Base-by-base conservation (phyloP, 2,113 vertebrate species). In the Gulo gulo region DNA sequence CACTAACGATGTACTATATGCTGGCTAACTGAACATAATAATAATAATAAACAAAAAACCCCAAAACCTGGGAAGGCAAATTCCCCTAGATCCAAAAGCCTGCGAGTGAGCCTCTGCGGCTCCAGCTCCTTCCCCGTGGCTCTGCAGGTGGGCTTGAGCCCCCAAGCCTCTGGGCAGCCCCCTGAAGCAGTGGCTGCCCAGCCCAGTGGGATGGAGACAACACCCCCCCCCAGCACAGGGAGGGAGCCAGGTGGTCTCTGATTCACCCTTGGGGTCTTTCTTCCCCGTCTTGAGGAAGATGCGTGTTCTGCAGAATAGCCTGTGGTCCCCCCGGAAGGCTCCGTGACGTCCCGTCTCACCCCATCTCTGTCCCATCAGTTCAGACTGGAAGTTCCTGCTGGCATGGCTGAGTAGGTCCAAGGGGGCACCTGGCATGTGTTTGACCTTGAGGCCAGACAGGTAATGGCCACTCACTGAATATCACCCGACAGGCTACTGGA, bases 191-290 rank as follows among this genome's bases (percentile, higher is more conserved):
- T 39, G 6, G 24, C 73, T 2, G 15, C 42, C 15, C 31, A 20
- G 31, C 11, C 11, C 10, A 4, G 34, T 11, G 26, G 7, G 50
- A 14, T 23, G 6, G 31, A n/a, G 1, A 21, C 31, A 3, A 6
- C 0, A 31, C 5, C 31, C 50, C 18, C 18, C 39, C 47, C 50
- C 1, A 34, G n/a, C 20, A 55, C 11, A 7, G 78, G 34, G 50
- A 13, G 34, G 50, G 50, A 55, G 34, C 34, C 2, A 5, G 4
- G 31, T 34, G 47, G 20, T 12, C 47, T 21, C 45, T 34, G 47
- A 52, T 52, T 20, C 0, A 1, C 5, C 26, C 4, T 21, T 12
- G 5, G 5, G 34, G 79, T 14, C 20, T 36, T 14, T 36, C 50
- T 14, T 55, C 34, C 20, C 11, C 3, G 6, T 55, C 79, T 81